Evolutionary conservation across 1,140 invertebrate genomes (phyloP), one percentile per base, ranked within the genome.

Genomic region (Oscheius sp.): DNA sequence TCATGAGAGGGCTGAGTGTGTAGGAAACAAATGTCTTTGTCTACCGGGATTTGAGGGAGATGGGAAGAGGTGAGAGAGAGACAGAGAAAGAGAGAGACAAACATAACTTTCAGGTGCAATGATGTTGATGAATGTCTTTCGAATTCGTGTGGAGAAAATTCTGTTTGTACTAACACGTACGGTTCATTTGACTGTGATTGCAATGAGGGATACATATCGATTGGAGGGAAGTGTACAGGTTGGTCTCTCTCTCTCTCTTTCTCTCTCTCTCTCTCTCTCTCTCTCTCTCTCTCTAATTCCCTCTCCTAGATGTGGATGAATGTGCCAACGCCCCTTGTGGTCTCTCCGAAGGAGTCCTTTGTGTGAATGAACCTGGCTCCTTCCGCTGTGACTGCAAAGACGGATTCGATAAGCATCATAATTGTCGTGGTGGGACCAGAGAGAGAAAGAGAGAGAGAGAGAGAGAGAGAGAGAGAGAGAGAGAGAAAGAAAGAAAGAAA

Each of bases 181-280:
- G 74, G 74, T 31, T 55, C 36, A 32, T 75, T 38, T 28, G 73
- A 75, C 28, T 75, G 74, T 45, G n/a, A 42, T n/a, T 75, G 74
- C 45, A 31, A 66, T 34, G 64, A 42, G 28, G 74, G 74, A 49
- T 75, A 67, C 71, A 71, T 28, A 18, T 68, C 42, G 18, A 36
- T 62, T 26, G 29, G 55, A 4, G 68, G 42, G 1, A 55, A 36
- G 15, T 63, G 61, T 73, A 36, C 52, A 69, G 73, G 69, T 69
- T 23, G 68, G 28, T 18, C 34, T 20, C 15, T 36, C 29, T 68
- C 26, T 38, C 2, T 26, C n/a, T 3, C 42, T 15, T 59, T 20
- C 7, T 38, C 2, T 26, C n/a, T 3, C 42, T 15, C 20, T 20
- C 7, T n/a, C n/a, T n/a, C n/a, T n/a, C 7, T 65, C 2, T 45